Conservation (phyloP, 1,140 invertebrate species). For the Pantala flavescens region DNA sequence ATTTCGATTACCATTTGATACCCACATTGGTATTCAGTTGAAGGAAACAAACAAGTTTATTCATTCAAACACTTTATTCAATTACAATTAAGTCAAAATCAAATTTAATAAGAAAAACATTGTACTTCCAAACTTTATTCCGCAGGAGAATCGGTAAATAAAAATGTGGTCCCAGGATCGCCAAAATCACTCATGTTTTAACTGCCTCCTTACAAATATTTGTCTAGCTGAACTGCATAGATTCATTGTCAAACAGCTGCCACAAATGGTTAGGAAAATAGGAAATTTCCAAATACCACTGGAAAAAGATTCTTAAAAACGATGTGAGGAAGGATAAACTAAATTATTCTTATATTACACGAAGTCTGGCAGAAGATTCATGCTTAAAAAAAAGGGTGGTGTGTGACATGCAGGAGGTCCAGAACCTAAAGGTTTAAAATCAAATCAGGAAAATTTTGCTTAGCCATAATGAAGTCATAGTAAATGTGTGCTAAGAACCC, state of each 20-base stretch:
- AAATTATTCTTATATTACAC: background rate
- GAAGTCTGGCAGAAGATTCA: background rate
- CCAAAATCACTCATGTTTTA: background rate
- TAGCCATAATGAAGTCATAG: background rate
- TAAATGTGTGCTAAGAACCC: background rate
- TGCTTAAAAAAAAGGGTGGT: background rate
- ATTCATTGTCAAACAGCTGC: background rate
- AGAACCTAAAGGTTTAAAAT: background rate
- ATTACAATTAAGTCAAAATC: background rate
- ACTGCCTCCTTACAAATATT: background rate
- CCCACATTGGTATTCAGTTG: no score
- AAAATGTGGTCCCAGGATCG: background rate
- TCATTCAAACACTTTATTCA: background rate
- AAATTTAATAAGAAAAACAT: background rate
- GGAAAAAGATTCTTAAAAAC: background rate
- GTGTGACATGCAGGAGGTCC: constrained; percentile 7
- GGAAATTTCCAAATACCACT: background rate
- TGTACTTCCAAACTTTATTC: background rate
- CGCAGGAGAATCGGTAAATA: background rate
- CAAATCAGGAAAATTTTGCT: background rate
- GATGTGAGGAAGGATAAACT: background rate
- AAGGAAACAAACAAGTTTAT: no score
- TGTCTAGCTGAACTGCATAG: background rate
- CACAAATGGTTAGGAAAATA: background rate
- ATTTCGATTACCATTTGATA: no score